phyloP scores from a whole-genome alignment of 2,797 vertebrate genomes.

The Fistularia commersonii region DNA sequence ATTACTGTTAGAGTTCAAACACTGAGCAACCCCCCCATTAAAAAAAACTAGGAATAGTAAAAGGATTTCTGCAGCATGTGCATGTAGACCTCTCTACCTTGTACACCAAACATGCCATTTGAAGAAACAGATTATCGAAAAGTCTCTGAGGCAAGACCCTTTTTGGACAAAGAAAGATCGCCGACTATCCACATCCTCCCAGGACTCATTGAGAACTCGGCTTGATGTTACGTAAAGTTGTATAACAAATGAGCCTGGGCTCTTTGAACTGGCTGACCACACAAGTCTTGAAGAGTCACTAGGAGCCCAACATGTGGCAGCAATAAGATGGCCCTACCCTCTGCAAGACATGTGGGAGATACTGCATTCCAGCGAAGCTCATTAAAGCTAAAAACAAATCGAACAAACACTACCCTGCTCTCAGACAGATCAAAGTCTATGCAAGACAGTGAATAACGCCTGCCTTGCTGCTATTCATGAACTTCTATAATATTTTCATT shows the following conservation, averaged over 20 bases:
- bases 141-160: conserved; percentile 38
- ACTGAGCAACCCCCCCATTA: conserved; percentile 20
- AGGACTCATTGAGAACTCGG: conserved; percentile 63
- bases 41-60: background rate
- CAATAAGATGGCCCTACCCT: conserved; percentile 77
- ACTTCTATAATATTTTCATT: no score
- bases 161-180: conserved; percentile 56
- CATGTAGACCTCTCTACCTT: conserved; percentile 31
- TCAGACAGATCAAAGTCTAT: conserved; percentile 34
- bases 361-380: conserved; percentile 77
- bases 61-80: conserved; percentile 37
- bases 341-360: conserved; percentile 78
- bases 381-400: conserved; percentile 78
- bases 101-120: conserved; percentile 60
- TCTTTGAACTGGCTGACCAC: conserved; percentile 83
- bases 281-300: conserved; percentile 76
- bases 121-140: conserved; percentile 63
- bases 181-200: conserved; percentile 57
- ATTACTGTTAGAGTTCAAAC: conserved; percentile 67
- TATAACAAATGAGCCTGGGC: conserved; percentile 79
- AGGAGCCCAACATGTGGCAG: conserved; percentile 78
- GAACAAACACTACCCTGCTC: conserved; percentile 64
- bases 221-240: conserved; percentile 76
- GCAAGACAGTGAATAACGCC: conserved; percentile 20
- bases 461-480: conserved; percentile 3